phyloP scores from a whole-genome alignment of 2,797 vertebrate genomes.

The Notamacropus eugenii region DNA sequence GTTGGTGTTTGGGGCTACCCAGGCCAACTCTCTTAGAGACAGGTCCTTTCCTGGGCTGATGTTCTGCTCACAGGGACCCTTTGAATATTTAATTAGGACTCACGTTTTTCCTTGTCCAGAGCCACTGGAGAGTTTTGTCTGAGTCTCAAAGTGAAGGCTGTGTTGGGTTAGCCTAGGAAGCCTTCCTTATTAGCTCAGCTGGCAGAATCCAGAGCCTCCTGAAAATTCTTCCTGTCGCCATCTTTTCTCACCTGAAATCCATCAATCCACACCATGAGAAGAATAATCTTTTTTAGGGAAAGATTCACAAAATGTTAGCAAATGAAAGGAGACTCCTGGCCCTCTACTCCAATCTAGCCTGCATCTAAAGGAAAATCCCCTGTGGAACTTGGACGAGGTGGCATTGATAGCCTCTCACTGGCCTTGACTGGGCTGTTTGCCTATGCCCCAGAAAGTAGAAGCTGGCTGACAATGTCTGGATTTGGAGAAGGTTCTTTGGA shows the following conservation, averaged over 20 bases:
- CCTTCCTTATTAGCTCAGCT: background rate
- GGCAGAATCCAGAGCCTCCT: background rate
- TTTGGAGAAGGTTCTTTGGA: background rate
- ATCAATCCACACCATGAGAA: background rate
- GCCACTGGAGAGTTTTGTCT: background rate
- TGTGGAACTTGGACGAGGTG: background rate
- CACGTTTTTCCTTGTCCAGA: background rate
- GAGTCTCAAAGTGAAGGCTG: background rate
- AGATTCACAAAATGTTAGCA: background rate
- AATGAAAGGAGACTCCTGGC: background rate
- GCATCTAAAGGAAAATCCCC: background rate
- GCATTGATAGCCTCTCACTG: background rate
- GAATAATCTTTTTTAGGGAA: background rate
- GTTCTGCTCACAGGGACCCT: no score
- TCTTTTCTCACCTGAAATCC: background rate
- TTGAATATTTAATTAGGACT: background rate
- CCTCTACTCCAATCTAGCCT: no score
- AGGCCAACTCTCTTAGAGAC: background rate
- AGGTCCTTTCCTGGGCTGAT: no score
- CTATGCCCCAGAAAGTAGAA: background rate
- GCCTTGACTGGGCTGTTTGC: background rate
- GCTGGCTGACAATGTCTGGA: background rate
- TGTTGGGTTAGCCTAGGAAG: background rate
- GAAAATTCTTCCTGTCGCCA: background rate
- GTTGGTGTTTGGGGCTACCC: background rate